Base-by-base conservation (phyloP, 2,888 invertebrate species). In the Griposia aprilina region DNA sequence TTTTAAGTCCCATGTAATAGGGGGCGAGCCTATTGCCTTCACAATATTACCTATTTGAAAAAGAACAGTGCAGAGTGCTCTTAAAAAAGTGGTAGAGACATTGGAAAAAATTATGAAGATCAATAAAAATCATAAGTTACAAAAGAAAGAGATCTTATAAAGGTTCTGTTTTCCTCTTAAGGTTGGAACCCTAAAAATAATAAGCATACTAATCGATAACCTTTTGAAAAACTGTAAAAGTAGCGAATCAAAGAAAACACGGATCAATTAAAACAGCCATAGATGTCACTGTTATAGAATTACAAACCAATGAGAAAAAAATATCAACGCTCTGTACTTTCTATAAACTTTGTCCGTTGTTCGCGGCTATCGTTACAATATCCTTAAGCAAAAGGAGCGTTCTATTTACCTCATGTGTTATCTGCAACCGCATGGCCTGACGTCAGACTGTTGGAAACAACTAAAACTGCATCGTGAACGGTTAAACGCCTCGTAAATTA, bases 401-500 rank as follows among this genome's bases (percentile, higher is more conserved):
- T 50, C 15, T 57, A 63, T 75, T 70, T 75, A 83, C 78, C 60
- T 78, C 83, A 68, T 78, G 72, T 80, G 78, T 77, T 82, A 82
- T 81, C 73, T 72, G 67, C 52, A 63, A 76, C 76, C 74, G 75
- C 71, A 78, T 78, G 67, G 55, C 62, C 41, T 81, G 82, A 87
- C 87, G 84, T 87, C 82, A 87, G 55, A 57, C 13, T 76, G 76
- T 78, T 69, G 52, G 72, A 69, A 57, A 73, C 70, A 55, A 66
- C 69, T 78, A 82, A 73, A 81, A 82, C 67, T 84, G 82, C 78
- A 76, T 74, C 55, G 70, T 83, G 71, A 82, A 82, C 68, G 57
- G 62, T 66, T 74, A 62, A 77, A 69, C 67, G 36, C 77, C 82
- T 76, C 80, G 67, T 87, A 75, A 87, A 86, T 84, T 76, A 81